Evolutionary conservation across 2,888 invertebrate species (phyloP), one percentile per base, ranked within the genome.

Genomic region (Torymus auratus): DNA sequence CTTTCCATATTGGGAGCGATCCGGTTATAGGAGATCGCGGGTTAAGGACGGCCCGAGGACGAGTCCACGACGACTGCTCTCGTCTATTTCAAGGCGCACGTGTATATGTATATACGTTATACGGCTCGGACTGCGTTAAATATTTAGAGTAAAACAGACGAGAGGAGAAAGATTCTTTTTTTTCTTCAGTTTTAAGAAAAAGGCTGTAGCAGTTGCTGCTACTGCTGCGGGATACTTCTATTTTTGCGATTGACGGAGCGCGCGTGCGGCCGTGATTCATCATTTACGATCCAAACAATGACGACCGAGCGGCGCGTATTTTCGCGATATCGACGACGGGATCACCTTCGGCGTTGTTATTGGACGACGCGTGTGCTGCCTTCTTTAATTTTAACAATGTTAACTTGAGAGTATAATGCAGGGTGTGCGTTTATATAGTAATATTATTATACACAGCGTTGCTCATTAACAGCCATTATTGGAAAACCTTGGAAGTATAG

Each of bases 1-100:
- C 41, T 41, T 20, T 68, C 79, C 81, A 80, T 84, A 85, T 85
- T 83, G 83, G 83, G 84, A 84, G 84, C 84, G 83, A 84, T 86
- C 86, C 84, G 84, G 85, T 86, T 86, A 83, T 81, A 82, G 64
- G 76, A 65, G 70, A 78, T 72, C 78, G 53, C 52, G 74, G 79
- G 73, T 75, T 72, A 82, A 76, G 79, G 79, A 75, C 70, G 69
- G 2, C 14, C 64, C 78, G 78, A 71, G 71, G 71, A 67, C 78
- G 68, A 41, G 23, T 5, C 14, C 62, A 61, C 17, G 60, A 67
- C 12, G 69, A 69, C 41, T n/a, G 0, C 64, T 53, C 60, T 12
- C 14, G 41, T 41, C 41, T 41, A 41, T 41, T 41, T 41, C 41
- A 41, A 41, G 41, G 17, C 62, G 17, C 5, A 14, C 23, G 23